A percentile compares a stretch with the other conserved stretches of the same genome.
phyloP scores from a whole-genome alignment of 1,140 invertebrate genomes.

The Meloidogyne exigua region DNA sequence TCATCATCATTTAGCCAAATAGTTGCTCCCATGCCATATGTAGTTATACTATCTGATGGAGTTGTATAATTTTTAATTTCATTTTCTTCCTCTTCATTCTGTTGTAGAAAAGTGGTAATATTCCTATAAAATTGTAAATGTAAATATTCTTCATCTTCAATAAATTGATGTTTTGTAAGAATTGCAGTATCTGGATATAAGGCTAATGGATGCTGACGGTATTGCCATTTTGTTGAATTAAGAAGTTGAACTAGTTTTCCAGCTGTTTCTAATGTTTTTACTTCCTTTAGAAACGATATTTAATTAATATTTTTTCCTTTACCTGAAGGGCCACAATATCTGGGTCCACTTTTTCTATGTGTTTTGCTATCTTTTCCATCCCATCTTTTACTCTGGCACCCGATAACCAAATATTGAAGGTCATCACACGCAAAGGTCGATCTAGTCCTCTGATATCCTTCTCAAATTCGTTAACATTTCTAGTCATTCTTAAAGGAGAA shows the following conservation, averaged over 20 bases:
- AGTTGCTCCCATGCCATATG: conserved; percentile 19
- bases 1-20: conserved; percentile 20
- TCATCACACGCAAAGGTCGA: conserved; percentile 31
- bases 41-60: conserved; percentile 8
- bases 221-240: conserved; percentile 10
- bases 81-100: background rate
- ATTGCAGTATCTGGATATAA: conserved; percentile 34
- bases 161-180: conserved; percentile 30
- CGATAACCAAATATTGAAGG: conserved; percentile 46
- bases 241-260: conserved; percentile 22
- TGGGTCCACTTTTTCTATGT: conserved; percentile 36
- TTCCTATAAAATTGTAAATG: background rate
- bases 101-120: background rate
- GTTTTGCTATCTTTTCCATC: conserved; percentile 37
- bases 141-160: conserved; percentile 1
- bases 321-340: conserved; percentile 42
- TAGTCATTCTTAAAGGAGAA: conserved; percentile 17
- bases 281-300: conserved; percentile 16
- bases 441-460: conserved; percentile 2
- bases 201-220: conserved; percentile 6
- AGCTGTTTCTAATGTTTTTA: conserved; percentile 13
- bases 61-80: conserved; percentile 9
- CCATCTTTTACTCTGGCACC: conserved; percentile 35
- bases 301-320: background rate
- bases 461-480: background rate